Evolutionary conservation across 1,140 invertebrate genomes (phyloP), one percentile per base, ranked within the genome.

Genomic region (Sinella curviseta): DNA sequence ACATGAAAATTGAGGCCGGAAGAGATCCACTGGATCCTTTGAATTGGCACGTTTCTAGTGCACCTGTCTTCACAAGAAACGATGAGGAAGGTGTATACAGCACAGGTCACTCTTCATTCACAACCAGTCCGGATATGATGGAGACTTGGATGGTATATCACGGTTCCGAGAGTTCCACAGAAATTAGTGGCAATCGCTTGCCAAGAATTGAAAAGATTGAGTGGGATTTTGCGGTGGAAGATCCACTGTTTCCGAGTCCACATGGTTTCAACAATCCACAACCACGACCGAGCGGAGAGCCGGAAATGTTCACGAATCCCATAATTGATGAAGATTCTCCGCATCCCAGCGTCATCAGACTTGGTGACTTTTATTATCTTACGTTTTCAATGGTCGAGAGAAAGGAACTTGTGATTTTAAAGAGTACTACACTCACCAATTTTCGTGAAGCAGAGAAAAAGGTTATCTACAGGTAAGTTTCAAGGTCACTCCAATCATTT

Each of bases 161-260:
- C 26, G 70, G 70, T 12, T 28, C 70, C 8, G 14, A 12, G 12
- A 31, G 1, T 26, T 78, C 70, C 14, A 74, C 79, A 26, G 31
- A 77, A 28, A 77, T 80, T 26, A 54, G 67, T 67, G 78, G 78
- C 67, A 77, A 34, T 30, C 24, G 79, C 8, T n/a, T 60, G 4
- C 65, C 79, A 0, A 57, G 79, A 0, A 74, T 80, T 28, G 76
- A 77, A 20, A 80, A 80, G 77, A 65, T 80, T 33, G 79, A 80
- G 30, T 80, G 76, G 76, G 34, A 78, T 74, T 55, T 67, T 20
- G 39, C 55, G 30, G 79, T 20, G 20, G 57, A 75, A 31, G 24
- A 16, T 20, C 79, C 79, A 54, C 34, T 28, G 30, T 80, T 80
- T 36, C 79, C 79, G 0, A 36, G 20, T 31, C n/a, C 79, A 55